Conservation (phyloP, 2,113 vertebrate genomes). For the Cyanoramphus novaezelandiae region DNA sequence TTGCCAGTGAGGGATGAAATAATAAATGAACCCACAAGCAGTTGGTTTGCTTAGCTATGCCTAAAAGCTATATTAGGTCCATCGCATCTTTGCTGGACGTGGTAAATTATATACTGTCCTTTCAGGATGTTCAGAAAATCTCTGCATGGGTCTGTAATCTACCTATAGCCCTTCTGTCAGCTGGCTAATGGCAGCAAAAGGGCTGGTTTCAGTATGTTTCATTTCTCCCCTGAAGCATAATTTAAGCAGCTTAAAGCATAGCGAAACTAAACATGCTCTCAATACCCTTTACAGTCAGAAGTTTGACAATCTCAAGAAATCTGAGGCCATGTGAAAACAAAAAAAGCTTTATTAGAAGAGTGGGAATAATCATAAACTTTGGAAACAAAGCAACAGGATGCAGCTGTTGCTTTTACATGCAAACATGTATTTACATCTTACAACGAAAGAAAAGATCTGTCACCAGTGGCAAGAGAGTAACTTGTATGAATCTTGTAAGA, state of each 20-base stretch:
- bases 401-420: neutral
- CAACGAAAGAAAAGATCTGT: neutral
- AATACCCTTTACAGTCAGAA: neutral
- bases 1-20: neutral
- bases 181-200: neutral
- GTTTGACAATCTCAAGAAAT: neutral
- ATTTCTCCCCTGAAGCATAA: neutral
- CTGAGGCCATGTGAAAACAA: neutral
- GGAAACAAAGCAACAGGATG: neutral
- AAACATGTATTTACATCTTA: neutral
- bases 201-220: neutral
- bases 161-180: neutral
- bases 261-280: neutral
- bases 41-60: neutral
- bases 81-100: neutral
- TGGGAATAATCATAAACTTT: neutral
- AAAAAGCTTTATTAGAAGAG: neutral
- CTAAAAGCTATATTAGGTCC: neutral
- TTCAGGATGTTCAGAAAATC: neutral
- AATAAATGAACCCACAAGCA: neutral
- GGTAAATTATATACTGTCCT: neutral
- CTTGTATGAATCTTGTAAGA: neutral
- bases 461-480: neutral
- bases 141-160: neutral
- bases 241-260: neutral